Evolutionary conservation across 2,888 invertebrate genomes (phyloP).

Genomic region (Hemistola chrysoprasaria): DNA sequence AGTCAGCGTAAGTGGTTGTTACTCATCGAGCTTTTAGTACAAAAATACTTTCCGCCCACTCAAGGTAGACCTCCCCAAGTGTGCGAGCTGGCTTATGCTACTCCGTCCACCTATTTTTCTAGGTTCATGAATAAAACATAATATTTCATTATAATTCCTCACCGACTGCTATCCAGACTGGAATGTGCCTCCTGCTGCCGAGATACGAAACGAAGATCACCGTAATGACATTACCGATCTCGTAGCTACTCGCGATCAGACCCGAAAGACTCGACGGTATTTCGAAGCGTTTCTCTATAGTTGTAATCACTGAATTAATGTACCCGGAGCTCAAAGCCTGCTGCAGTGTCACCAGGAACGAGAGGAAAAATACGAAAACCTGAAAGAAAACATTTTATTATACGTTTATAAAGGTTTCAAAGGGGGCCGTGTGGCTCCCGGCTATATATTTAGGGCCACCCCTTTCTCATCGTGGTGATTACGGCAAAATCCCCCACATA

Average conservation of each 20-base stretch:
- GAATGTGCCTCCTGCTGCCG: constrained; percentile 95
- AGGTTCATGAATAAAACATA: too few relatives aligned
- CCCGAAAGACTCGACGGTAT: constrained; percentile 97
- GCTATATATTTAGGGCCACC: too few relatives aligned
- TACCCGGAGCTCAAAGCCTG: constrained; percentile 96
- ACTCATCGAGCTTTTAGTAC: too few relatives aligned
- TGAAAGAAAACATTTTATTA: constrained; percentile 60
- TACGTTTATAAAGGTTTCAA: constrained; percentile 1
- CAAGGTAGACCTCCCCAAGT: too few relatives aligned
- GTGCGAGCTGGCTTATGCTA: too few relatives aligned
- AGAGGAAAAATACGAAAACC: constrained; percentile 94
- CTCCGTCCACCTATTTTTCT: too few relatives aligned
- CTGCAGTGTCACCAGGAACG: constrained; percentile 94
- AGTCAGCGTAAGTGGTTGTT: too few relatives aligned
- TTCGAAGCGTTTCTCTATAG: constrained; percentile 97
- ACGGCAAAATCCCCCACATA: too few relatives aligned
- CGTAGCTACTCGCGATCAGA: constrained; percentile 96
- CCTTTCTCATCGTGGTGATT: too few relatives aligned
- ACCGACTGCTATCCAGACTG: constrained; percentile 97
- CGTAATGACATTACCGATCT: constrained; percentile 97
- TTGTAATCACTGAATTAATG: constrained; percentile 97
- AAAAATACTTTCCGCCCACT: too few relatives aligned
- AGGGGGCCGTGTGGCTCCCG: too few relatives aligned
- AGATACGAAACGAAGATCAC: constrained; percentile 98
- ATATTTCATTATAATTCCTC: too few relatives aligned